phyloP scores from a whole-genome alignment of 2,888 invertebrate species.

The Molanna angustata region DNA sequence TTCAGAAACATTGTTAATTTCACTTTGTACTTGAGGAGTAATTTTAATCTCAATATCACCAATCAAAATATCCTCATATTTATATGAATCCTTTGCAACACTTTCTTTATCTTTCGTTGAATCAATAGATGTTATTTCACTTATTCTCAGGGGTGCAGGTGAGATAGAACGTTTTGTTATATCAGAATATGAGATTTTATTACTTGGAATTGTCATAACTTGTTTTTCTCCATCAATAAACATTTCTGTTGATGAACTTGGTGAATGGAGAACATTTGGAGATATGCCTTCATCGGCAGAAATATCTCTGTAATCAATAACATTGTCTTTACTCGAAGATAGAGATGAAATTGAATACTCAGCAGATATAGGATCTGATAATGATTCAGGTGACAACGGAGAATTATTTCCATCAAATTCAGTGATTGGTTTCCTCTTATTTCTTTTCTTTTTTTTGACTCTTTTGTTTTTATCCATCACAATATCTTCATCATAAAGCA shows the following conservation, averaged over 20 bases:
- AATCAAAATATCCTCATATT: too few relatives aligned
- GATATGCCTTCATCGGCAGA: conserved; percentile 53
- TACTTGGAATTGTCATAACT: conserved; percentile 20
- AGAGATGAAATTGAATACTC: conserved; percentile 50
- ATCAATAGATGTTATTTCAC: neutral
- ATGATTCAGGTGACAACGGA: conserved; percentile 47
- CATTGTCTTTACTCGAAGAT: conserved; percentile 47
- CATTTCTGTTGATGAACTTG: conserved; percentile 45
- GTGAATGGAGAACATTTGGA: conserved; percentile 47
- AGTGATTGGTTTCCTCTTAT: conserved; percentile 44
- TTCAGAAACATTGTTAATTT: neutral
- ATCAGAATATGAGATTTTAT: conserved; percentile 30
- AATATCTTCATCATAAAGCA: conserved; percentile 32
- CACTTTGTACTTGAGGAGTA: conserved; percentile 14
- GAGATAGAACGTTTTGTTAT: conserved; percentile 28
- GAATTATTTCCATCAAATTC: conserved; percentile 46
- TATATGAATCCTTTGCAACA: neutral
- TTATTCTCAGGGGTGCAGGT: conserved; percentile 22
- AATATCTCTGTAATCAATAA: conserved; percentile 43
- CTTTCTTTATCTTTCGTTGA: neutral
- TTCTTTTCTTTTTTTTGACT: conserved; percentile 46
- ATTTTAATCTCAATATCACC: conserved; percentile 29
- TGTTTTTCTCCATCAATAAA: conserved; percentile 34
- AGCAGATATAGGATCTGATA: conserved; percentile 52
- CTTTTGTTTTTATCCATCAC: conserved; percentile 32